Evolutionary conservation across 2,888 invertebrate species (phyloP).

Genomic region (Drosophila sordidula): DNA sequence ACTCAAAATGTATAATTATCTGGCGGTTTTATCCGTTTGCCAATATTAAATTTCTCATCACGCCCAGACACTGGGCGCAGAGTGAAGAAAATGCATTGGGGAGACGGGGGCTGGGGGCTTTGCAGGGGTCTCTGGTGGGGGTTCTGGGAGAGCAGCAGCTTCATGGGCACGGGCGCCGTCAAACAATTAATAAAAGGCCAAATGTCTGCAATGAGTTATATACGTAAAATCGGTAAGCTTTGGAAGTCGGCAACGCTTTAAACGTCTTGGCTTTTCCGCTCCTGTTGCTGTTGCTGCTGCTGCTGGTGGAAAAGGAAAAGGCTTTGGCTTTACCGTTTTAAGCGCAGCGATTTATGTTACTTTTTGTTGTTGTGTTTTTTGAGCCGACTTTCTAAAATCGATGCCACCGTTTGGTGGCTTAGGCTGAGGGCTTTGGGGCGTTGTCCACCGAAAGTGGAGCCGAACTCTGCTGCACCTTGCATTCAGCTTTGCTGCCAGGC

Average conservation of each 20-base stretch:
- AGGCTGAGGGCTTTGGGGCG: conserved; percentile 65
- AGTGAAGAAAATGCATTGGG: conserved; percentile 36
- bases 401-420: conserved; percentile 60
- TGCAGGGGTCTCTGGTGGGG: conserved; percentile 29
- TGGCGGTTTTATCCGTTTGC: conserved; percentile 82
- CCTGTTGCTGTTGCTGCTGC: conserved; percentile 40
- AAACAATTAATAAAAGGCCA: conserved; percentile 80
- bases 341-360: conserved; percentile 48
- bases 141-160: conserved; percentile 57
- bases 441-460: conserved; percentile 52
- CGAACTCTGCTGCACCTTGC: conserved; percentile 63
- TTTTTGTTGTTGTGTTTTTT: conserved; percentile 11
- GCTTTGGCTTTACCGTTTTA: conserved; percentile 69
- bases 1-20: conserved; percentile 81
- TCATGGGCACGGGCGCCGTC: conserved; percentile 82
- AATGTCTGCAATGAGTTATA: conserved; percentile 81
- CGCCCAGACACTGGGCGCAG: conserved; percentile 71
- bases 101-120: conserved; percentile 2
- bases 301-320: conserved; percentile 66
- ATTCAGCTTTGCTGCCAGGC: conserved; percentile 5
- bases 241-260: conserved; percentile 40
- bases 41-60: conserved; percentile 85
- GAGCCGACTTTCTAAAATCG: conserved; percentile 69
- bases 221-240: conserved; percentile 39
- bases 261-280: conserved; percentile 53